A percentile compares a stretch with the other conserved stretches of the same genome.
These are phyloP conservation scores for Arvicanthis niloticus DNA, from an alignment of 2,113 vertebrate species.

Conservation along the genomic window DNA sequence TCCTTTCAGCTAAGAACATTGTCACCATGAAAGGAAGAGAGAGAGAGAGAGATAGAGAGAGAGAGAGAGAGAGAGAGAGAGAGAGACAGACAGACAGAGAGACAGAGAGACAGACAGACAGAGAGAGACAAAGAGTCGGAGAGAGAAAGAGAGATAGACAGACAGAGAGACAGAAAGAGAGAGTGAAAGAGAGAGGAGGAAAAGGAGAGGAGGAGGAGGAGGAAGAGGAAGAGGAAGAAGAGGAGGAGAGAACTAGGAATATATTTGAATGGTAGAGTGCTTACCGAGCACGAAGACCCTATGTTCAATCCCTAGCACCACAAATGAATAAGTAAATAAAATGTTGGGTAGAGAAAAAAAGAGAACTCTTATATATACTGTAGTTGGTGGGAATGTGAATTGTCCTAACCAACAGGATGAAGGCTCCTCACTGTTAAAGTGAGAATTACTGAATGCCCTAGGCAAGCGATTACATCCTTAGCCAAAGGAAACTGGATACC, in stretches of 20 bases:
- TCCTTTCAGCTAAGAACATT: background rate
- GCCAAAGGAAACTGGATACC: background rate
- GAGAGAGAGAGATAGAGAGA: too few relatives aligned
- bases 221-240: too few relatives aligned
- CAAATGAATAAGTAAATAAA: background rate
- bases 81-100: rapidly evolving
- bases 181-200: background rate
- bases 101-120: rapidly evolving
- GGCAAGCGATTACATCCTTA: background rate
- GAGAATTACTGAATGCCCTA: background rate
- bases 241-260: background rate
- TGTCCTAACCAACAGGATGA: too few relatives aligned
- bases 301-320: background rate
- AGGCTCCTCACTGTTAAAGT: background rate
- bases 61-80: too few relatives aligned
- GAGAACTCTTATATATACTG: too few relatives aligned
- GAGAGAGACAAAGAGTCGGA: too few relatives aligned
- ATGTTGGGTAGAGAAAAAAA: background rate
- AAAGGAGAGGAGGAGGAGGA: too few relatives aligned
- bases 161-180: rapidly evolving
- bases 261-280: background rate
- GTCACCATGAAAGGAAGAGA: background rate
- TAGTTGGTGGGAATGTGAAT: background rate
- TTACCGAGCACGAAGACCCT: background rate
- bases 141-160: rapidly evolving